Base-by-base conservation (phyloP, 1,140 invertebrate genomes). In the Orchesella cincta region DNA sequence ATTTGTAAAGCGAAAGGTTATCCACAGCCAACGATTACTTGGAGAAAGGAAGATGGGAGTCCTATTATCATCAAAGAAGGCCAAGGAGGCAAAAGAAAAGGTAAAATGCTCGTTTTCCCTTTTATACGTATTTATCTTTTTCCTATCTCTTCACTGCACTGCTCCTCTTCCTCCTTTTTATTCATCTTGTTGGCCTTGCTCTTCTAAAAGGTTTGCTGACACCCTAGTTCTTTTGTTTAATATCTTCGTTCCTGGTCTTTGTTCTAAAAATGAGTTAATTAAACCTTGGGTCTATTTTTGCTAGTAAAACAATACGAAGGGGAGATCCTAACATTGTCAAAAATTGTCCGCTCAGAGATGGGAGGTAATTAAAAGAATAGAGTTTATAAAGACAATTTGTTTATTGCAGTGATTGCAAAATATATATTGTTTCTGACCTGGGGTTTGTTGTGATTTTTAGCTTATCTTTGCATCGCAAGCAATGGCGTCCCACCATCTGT, bases 311-410 rank as follows among this genome's bases (percentile, higher is more conserved):
- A 88, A 31, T 89, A 92, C 52, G 91, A 93, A 83, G 92, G 93
- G 0, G 93, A 94, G 85, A 88, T 92, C 79, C 87, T 93, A 79
- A 89, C 89, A 76, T 86, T 95, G 80, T 89, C 91, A 29, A 93
- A 93, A 85, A 91, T 95, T 82, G 93, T 91, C 36, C 88, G 93
- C 76, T 92, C 90, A 52, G 93, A 95, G 85, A 95, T 95, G 93
- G 93, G 93, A 77, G 91, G 35, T 51, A 28, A 73, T 3, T 26
- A n/a, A n/a, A n/a, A n/a, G n/a, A n/a, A n/a, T n/a, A n/a, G n/a
- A n/a, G n/a, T n/a, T n/a, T n/a, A n/a, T 33, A 33, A 14, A 34
- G 31, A 8, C 29, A 34, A 12, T 71, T 2, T 28, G 3, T 36
- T 8, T 16, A 71, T 12, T 31, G 8, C 34, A 46, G 23, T 46